Base-by-base conservation (phyloP, 2,888 invertebrate genomes). In the Gasteruption jaculator region DNA sequence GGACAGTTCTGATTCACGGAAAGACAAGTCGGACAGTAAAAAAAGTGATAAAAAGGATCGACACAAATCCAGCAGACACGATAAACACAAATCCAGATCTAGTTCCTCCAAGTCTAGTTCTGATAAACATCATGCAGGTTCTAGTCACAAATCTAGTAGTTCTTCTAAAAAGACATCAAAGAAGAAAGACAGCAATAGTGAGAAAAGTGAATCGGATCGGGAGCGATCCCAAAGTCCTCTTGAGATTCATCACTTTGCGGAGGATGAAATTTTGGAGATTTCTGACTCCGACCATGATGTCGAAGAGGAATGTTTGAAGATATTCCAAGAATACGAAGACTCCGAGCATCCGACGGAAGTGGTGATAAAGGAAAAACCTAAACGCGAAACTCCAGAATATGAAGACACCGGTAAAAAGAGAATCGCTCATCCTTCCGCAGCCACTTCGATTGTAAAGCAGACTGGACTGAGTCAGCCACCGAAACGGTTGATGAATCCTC, bases 251-350 rank as follows among this genome's bases (percentile, higher is more conserved):
- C 42, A 18, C 10, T 33, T 36, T 24, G 34, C 37, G 11, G 59
- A 60, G 41, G 69, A 72, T 22, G 54, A 71, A 20, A 57, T 72
- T 55, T 71, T 74, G 36, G 63, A 60, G 43, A 54, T 73, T 25
- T 76, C 76, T 38, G 80, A 80, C 54, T 76, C 77, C 18, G 81
- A 83, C 61, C 81, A 83, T 49, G 81, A 84, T 50, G 82, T 89
- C 45, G 82, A 85, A 59, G 81, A 85, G 56, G 89, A 92, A 71
- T 92, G 92, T 68, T 81, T 86, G 60, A 83, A 79, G 73, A 91
- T 92, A 57, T 92, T 90, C 71, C 86, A 89, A 70, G 70, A 70
- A 53, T 70, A 68, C 39, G 60, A 70, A 54, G 60, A 60, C 12
- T 46, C 60, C 7, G 68, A 70, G 22, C 59, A 58, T 42, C 58